Evolutionary conservation across 1,140 invertebrate genomes (phyloP).

Genomic region (Heterodera carotae): DNA sequence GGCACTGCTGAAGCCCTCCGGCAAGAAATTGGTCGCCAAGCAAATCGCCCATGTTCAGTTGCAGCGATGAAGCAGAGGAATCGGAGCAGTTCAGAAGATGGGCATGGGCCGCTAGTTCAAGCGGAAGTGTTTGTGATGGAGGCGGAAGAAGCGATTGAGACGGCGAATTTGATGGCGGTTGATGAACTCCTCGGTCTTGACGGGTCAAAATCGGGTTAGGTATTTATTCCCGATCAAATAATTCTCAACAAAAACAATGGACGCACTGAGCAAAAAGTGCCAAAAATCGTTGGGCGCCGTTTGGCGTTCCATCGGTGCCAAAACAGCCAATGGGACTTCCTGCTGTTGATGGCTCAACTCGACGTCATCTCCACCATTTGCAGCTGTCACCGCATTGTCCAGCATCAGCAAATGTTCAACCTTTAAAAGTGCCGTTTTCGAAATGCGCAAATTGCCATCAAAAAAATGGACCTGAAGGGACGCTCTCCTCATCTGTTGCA

Average conservation of each 20-base stretch:
- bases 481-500: not conserved
- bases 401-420: not conserved
- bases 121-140: not conserved
- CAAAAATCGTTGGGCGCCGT: not conserved
- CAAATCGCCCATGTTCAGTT: not conserved
- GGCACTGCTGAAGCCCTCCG: not conserved
- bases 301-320: not conserved
- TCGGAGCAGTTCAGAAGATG: not conserved
- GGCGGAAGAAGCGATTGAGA: not conserved
- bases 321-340: not conserved
- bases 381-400: not conserved
- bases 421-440: not conserved
- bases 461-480: not conserved
- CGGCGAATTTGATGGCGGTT: not conserved
- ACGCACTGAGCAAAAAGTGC: slow-evolving; percentile 18
- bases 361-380: not conserved
- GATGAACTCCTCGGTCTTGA: not conserved
- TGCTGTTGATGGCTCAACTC: not conserved
- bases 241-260: not conserved
- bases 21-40: not conserved
- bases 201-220: too few species aligned
- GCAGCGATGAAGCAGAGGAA: too few species aligned
- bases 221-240: too few species aligned
- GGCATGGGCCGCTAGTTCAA: not conserved
- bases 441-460: not conserved